A percentile compares a stretch with the other conserved stretches of the same genome.
phyloP scores from a whole-genome alignment of 2,113 vertebrate genomes.

The Cyphomyrus discorhynchus region DNA sequence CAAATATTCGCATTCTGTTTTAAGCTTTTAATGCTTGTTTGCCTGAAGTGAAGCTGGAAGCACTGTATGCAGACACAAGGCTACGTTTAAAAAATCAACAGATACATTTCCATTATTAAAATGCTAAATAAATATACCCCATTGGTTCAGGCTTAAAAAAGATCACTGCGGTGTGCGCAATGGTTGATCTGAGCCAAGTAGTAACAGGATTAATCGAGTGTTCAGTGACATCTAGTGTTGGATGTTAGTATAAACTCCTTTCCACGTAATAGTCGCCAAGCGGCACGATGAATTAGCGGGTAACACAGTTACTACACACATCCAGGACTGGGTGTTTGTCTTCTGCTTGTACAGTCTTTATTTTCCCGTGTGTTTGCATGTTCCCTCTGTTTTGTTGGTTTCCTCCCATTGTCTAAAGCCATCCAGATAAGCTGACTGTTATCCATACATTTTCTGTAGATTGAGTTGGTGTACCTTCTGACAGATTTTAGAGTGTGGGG shows the following conservation, averaged over 20 bases:
- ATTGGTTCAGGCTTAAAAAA: not conserved
- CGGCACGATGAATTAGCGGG: not conserved
- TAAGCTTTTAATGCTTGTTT: not conserved
- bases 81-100: not conserved
- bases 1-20: not conserved
- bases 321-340: not conserved
- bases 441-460: not conserved
- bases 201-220: not conserved
- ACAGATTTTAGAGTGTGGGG: not conserved
- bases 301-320: not conserved
- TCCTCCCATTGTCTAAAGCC: not conserved
- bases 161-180: not conserved
- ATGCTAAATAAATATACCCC: not conserved
- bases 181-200: not conserved
- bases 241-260: not conserved
- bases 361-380: not conserved
- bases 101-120: not conserved
- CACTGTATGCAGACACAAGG: not conserved
- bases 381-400: not conserved
- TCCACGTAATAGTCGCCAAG: not conserved
- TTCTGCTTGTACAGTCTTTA: not conserved
- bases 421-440: not conserved
- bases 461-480: not conserved
- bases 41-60: not conserved
- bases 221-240: constrained; percentile 18